Base-by-base conservation (phyloP, 1,140 invertebrate genomes). In the Drosophila ercepeae region DNA sequence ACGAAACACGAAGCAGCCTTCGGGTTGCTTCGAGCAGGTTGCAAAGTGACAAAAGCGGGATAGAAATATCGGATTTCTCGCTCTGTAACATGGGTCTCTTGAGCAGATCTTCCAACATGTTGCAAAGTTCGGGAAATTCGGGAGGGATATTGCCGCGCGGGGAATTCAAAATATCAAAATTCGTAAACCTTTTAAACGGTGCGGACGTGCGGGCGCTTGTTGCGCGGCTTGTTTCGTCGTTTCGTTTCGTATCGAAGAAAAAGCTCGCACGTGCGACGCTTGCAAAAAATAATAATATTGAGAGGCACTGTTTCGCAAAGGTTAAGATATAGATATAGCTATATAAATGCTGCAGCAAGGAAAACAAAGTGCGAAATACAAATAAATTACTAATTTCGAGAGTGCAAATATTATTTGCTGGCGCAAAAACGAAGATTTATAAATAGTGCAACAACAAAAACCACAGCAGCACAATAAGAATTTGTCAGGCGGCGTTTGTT, bases 401-500 rank as follows among this genome's bases (percentile, higher is more conserved):
- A 71, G 70, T 67, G 64, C 67, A 74, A 74, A 81, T 54, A 50
- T 74, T 53, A 69, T 64, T 54, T 63, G 69, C 69, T 60, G 29
- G 18, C 45, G 54, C 18, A 55, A 58, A 57, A 23, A 64, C 72
- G 53, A 76, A 64, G 60, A 75, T 88, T 77, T 88, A 88, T 75
- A 86, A 86, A 86, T 88, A 88, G 78, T 82, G 82, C 82, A 82
- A 44, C 79, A 76, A 76, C 71, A 64, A 49, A 54, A 48, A 48
- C 70, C 65, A 45, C 61, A 46, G 32, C 49, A 50, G 75, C 67
- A 63, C 59, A 69, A 86, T 29, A 73, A 79, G 58, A 82, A 84
- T 78, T 50, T 88, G 73, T 88, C 77, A 78, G 75, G 79, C 79
- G 64, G 75, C 79, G 64, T 63, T 72, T 70, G 44, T 73, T 32